phyloP scores from a whole-genome alignment of 2,888 invertebrate genomes.

The Sacculina carcini region DNA sequence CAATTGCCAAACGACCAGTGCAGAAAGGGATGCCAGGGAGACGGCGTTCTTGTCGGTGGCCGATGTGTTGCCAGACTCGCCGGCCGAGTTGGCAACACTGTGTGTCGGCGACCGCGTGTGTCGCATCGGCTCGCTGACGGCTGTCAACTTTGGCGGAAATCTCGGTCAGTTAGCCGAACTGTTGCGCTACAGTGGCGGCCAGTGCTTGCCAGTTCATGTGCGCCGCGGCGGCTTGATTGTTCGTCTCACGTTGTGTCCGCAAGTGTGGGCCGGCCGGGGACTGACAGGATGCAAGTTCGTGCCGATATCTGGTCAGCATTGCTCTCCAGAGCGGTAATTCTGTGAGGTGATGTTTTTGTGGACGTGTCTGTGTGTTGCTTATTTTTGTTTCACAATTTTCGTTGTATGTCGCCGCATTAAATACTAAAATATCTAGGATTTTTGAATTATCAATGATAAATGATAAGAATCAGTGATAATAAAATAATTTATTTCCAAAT shows the following conservation, averaged over 20 bases:
- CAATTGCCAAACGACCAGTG: no score
- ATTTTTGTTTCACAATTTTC: no score
- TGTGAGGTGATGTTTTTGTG: no score
- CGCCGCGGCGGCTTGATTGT: slow-evolving; percentile 25
- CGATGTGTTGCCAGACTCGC: not conserved
- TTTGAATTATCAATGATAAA: no score
- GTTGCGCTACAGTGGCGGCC: slow-evolving; percentile 25
- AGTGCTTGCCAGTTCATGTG: slow-evolving; percentile 17
- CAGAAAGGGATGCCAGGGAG: not conserved
- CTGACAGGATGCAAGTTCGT: slow-evolving; percentile 44
- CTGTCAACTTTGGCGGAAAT: slow-evolving; percentile 37
- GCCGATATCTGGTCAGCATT: no score
- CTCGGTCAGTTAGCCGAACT: slow-evolving; percentile 39
- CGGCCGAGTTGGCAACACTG: slow-evolving; percentile 28
- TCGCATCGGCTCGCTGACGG: slow-evolving; percentile 49
- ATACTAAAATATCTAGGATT: no score
- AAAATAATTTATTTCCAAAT: no score
- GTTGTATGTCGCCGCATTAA: no score
- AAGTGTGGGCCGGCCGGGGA: slow-evolving; percentile 48
- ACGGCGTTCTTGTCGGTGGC: not conserved
- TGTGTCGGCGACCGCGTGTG: slow-evolving; percentile 37
- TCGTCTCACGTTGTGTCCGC: slow-evolving; percentile 35
- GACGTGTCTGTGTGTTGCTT: no score
- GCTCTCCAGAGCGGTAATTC: no score
- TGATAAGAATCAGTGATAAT: no score